phyloP scores from a whole-genome alignment of 2,113 vertebrate genomes.

The Emydura subglobosa region DNA sequence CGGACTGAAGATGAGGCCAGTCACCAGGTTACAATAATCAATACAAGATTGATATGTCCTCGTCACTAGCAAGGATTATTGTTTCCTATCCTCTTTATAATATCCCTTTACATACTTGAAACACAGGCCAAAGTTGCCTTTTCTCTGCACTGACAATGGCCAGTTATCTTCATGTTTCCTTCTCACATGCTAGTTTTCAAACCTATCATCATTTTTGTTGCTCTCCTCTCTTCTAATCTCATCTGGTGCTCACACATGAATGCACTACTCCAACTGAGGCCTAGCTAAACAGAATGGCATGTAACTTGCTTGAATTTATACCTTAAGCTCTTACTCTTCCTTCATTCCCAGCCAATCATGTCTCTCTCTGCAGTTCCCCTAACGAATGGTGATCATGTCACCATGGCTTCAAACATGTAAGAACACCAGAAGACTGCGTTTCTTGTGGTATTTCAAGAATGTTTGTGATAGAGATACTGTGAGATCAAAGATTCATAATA shows the following conservation, averaged over 20 bases:
- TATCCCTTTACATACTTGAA: background rate
- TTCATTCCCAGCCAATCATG: constrained; percentile 2
- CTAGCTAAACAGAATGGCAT: background rate
- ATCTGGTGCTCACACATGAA: constrained; percentile 14
- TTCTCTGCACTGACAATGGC: background rate
- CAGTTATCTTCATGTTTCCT: background rate
- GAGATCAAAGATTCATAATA: background rate
- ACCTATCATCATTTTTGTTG: background rate
- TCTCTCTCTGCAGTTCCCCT: constrained; percentile 18
- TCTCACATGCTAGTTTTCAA: background rate
- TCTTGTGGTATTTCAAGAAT: constrained; percentile 22
- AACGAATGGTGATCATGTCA: constrained; percentile 40
- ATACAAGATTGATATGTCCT: fast-evolving
- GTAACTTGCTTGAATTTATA: constrained; percentile 22
- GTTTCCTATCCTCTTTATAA: background rate
- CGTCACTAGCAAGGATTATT: background rate
- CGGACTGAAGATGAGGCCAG: background rate
- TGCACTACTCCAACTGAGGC: constrained; percentile 6
- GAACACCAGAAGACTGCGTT: constrained; percentile 47
- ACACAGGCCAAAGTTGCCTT: background rate
- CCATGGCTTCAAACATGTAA: constrained; percentile 44
- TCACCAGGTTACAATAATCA: background rate
- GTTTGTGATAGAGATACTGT: constrained; percentile 34
- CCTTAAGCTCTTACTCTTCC: background rate
- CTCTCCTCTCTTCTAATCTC: background rate